Conservation (phyloP, 2,113 vertebrate species). For the Myrmophylax atrothorax region DNA sequence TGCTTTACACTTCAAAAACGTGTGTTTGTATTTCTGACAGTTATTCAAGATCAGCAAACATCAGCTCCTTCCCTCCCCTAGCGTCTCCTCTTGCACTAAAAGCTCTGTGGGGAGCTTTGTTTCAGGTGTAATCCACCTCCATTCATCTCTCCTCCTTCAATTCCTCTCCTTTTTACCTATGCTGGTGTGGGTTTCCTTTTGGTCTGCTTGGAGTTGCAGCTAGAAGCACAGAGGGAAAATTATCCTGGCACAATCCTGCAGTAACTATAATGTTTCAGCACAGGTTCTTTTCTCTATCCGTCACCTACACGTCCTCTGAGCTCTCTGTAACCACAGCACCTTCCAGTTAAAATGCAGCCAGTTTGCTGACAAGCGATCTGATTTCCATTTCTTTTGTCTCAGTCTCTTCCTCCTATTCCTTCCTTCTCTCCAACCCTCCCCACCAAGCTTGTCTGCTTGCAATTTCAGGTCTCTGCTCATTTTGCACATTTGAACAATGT, state of each 20-base stretch:
- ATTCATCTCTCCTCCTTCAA: neutral
- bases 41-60: conserved; percentile 2
- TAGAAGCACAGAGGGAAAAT: neutral
- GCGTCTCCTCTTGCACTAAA: neutral
- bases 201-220: neutral
- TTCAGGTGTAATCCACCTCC: neutral
- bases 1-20: neutral
- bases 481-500: neutral
- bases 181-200: neutral
- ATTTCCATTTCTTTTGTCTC: conserved; percentile 8
- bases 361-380: neutral
- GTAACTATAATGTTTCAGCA: neutral
- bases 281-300: neutral
- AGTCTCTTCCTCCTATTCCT: neutral
- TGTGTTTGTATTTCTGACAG: conserved; percentile 13
- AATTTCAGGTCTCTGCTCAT: neutral
- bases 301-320: neutral
- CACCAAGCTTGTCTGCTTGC: neutral
- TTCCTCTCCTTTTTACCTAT: neutral
- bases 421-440: neutral
- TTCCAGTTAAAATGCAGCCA: neutral
- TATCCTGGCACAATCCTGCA: neutral
- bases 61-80: neutral
- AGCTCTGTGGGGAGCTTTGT: neutral
- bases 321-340: neutral